These are phyloP conservation scores for Cheiracanthium punctorium DNA, from an alignment of 2,888 invertebrate species.

Conservation along the genomic window DNA sequence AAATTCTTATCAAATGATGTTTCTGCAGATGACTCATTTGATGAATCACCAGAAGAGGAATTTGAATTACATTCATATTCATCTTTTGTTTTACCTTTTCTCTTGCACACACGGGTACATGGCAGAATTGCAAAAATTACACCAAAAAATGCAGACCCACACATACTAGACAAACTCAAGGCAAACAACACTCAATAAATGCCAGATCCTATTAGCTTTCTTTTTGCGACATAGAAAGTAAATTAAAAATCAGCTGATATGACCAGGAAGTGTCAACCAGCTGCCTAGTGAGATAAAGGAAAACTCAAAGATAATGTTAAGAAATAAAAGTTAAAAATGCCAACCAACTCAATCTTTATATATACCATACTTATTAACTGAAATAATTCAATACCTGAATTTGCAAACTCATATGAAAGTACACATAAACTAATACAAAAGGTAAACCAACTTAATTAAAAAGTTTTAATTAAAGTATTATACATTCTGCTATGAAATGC, in stretches of 20 bases:
- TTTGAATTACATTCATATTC: neutral
- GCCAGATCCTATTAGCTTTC: neutral
- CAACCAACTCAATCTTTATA: too few relatives aligned
- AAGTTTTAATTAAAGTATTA: too few relatives aligned
- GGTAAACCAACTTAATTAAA: too few relatives aligned
- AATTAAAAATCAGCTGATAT: constrained; percentile 33
- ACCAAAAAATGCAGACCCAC: constrained; percentile 28
- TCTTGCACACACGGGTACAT: constrained; percentile 38
- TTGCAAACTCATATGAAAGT: too few relatives aligned
- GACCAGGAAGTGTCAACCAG: constrained; percentile 56
- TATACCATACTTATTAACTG: too few relatives aligned
- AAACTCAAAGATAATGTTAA: neutral
- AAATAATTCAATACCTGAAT: too few relatives aligned
- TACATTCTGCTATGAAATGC: too few relatives aligned
- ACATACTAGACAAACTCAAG: constrained; percentile 38
- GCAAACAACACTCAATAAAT: neutral
- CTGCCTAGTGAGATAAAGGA: constrained; percentile 44
- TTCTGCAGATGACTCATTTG: neutral
- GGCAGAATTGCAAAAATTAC: constrained; percentile 35
- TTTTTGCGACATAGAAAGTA: neutral
- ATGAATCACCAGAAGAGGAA: neutral
- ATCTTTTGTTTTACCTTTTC: neutral
- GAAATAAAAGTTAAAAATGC: neutral
- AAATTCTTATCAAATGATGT: neutral
- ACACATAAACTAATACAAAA: too few relatives aligned